phyloP scores from a whole-genome alignment of 2,113 vertebrate species.

The Motacilla alba region DNA sequence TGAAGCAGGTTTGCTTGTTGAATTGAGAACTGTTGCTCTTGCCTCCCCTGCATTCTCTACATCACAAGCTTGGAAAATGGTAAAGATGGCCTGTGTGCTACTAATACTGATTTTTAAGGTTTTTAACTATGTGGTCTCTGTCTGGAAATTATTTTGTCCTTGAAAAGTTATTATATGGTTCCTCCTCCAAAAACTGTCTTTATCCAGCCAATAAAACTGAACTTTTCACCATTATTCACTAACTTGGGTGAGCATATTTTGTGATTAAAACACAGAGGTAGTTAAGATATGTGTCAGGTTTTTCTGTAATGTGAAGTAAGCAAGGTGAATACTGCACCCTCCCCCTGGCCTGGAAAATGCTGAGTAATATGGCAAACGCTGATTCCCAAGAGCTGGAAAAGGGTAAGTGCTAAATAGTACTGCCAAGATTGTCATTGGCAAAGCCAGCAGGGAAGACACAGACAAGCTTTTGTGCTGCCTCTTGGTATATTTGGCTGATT shows the following conservation, averaged over 20 bases:
- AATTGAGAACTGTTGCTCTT: not conserved
- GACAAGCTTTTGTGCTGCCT: not conserved
- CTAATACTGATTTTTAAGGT: not conserved
- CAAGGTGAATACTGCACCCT: not conserved
- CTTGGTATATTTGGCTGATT: not conserved
- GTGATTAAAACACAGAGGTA: not conserved
- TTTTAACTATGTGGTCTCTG: not conserved
- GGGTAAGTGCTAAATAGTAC: not conserved
- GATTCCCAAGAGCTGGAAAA: not conserved
- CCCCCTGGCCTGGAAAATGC: not conserved
- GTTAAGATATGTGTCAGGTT: not conserved
- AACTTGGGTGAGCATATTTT: not conserved
- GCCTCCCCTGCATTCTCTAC: not conserved
- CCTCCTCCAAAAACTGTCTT: not conserved
- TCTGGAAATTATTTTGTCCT: not conserved
- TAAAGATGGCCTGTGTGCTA: not conserved
- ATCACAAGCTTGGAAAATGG: not conserved
- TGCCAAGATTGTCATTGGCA: slow-evolving; percentile 7
- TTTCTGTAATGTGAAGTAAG: not conserved
- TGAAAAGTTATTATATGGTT: not conserved
- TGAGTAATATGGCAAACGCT: not conserved
- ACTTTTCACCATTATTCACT: not conserved
- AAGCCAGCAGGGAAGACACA: not conserved
- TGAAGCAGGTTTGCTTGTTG: not conserved
- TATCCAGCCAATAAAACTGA: not conserved